A percentile compares a stretch with the other conserved stretches of the same genome.
These are phyloP conservation scores for Monochamus alternatus DNA, from an alignment of 2,888 invertebrate genomes.

Conservation along the genomic window DNA sequence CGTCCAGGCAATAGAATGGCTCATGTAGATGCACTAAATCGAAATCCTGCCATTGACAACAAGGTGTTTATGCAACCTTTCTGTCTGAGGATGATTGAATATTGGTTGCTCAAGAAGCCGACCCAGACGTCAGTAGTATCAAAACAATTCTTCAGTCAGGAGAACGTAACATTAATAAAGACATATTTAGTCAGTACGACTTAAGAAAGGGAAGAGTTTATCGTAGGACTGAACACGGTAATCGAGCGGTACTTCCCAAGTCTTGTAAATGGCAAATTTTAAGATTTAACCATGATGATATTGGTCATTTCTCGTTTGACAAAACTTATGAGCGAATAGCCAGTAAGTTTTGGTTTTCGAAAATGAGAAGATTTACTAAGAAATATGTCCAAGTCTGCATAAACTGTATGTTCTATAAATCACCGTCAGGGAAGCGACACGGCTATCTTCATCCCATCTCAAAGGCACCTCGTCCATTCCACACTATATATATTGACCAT, in stretches of 20 bases:
- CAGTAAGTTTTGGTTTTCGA: background rate
- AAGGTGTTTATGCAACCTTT: background rate
- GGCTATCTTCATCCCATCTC: too few species aligned
- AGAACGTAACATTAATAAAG: too few species aligned
- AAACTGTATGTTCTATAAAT: too few species aligned
- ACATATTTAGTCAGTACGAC: too few species aligned
- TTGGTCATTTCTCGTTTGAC: conserved; percentile 1
- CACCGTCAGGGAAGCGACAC: too few species aligned
- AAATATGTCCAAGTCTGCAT: too few species aligned
- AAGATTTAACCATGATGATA: conserved; percentile 5
- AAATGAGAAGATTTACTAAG: too few species aligned
- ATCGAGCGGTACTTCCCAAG: conserved; percentile 1
- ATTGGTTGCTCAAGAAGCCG: conserved; percentile 6
- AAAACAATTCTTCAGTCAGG: background rate
- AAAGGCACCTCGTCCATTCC: too few species aligned
- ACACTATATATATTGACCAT: too few species aligned
- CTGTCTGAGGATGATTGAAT: background rate
- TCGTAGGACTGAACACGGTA: too few species aligned
- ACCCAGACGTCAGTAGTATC: background rate
- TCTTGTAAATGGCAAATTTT: conserved; percentile 1
- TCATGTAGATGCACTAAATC: background rate
- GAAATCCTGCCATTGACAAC: background rate
- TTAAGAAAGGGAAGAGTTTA: too few species aligned
- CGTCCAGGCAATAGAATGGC: background rate
- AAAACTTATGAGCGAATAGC: background rate